A percentile compares a stretch with the other conserved stretches of the same genome.
Conservation (phyloP, 2,113 vertebrate genomes). For the Mastomys natalensis region DNA sequence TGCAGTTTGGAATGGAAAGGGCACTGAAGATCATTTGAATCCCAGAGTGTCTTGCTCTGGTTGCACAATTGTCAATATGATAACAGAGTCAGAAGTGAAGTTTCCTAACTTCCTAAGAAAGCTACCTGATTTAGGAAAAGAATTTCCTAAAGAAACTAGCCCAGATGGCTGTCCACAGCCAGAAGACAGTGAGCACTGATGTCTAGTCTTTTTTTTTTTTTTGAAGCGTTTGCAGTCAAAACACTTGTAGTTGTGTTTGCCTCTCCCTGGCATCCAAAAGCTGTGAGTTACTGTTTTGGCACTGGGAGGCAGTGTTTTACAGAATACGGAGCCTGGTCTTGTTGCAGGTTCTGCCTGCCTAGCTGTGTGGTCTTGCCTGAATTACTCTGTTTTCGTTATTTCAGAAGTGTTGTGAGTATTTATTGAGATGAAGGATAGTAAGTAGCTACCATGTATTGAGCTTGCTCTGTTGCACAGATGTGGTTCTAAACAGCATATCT, state of each 20-base stretch:
- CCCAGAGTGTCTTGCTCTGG: background rate
- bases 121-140: background rate
- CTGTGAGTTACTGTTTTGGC: constrained; percentile 14
- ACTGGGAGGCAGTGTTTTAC: constrained; percentile 62
- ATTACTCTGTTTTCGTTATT: constrained; percentile 30
- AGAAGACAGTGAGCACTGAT: background rate
- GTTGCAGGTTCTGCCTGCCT: background rate
- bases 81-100: background rate
- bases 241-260: background rate
- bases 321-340: background rate
- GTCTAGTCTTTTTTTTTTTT: constrained; percentile 28
- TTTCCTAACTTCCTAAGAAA: background rate
- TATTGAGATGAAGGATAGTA: background rate
- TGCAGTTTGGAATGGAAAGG: constrained; percentile 20
- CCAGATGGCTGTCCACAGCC: background rate
- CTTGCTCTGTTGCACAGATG: background rate
- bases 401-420: constrained; percentile 1
- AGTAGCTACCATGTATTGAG: background rate
- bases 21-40: background rate
- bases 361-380: background rate
- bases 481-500: background rate
- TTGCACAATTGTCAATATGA: background rate
- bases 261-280: background rate
- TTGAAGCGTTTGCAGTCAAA: constrained; percentile 36
- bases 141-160: constrained; percentile 9